A percentile compares a stretch with the other conserved stretches of the same genome.
phyloP scores from a whole-genome alignment of 2,797 vertebrate species.

The Rhadinocentrus ornatus region DNA sequence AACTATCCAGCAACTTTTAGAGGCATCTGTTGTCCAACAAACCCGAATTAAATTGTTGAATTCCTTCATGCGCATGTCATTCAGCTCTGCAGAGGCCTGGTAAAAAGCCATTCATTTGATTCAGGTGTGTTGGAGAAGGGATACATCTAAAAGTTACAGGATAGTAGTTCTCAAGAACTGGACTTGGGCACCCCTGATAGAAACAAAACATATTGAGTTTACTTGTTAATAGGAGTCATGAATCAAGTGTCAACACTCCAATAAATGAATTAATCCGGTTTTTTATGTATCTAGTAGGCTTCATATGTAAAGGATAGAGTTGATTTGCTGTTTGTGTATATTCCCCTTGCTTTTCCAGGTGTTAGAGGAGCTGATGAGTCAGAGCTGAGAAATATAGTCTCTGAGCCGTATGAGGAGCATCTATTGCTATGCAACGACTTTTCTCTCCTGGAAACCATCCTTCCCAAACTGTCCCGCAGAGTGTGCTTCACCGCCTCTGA shows the following conservation, averaged over 20 bases:
- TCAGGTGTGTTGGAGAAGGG: no score
- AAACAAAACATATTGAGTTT: neutral
- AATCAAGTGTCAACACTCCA: neutral
- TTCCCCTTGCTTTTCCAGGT: constrained; percentile 71
- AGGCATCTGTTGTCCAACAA: no score
- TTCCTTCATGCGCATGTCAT: no score
- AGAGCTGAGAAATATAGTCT: constrained; percentile 85
- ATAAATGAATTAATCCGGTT: neutral
- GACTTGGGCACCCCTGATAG: no score
- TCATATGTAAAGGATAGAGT: neutral
- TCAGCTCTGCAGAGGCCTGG: no score
- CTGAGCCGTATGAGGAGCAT: constrained; percentile 86
- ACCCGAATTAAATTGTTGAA: no score
- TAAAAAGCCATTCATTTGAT: no score
- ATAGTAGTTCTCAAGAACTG: no score
- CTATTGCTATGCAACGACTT: constrained; percentile 80
- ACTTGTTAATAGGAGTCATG: neutral
- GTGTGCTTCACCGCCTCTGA: constrained; percentile 89
- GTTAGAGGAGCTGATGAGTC: constrained; percentile 80
- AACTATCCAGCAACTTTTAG: no score
- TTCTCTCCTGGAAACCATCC: constrained; percentile 74
- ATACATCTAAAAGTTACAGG: no score
- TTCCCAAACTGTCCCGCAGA: constrained; percentile 85
- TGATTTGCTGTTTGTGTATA: neutral
- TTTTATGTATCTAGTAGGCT: neutral